Percentiles rank a stretch among this genome's conserved stretches.
Evolutionary conservation across 1,140 invertebrate species (phyloP).

Genomic region (Glossosoma conforme): DNA sequence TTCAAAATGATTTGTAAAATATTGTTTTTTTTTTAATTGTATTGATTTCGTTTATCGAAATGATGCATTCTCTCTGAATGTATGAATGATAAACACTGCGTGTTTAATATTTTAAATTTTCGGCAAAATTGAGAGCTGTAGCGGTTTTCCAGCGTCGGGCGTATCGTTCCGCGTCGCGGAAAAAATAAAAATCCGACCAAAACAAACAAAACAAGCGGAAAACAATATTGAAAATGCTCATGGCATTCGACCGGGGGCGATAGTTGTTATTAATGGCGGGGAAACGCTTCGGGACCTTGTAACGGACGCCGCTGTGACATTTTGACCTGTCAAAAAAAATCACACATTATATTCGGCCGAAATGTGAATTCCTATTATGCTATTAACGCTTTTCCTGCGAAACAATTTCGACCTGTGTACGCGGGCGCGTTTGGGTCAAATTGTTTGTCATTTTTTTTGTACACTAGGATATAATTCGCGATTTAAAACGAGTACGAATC

Average conservation of each 20-base stretch:
- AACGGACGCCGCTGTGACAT: not conserved
- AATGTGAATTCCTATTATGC: not conserved
- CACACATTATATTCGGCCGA: not conserved
- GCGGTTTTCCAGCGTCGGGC: not conserved
- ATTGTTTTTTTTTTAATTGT: not conserved
- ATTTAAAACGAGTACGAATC: too few species aligned
- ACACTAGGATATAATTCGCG: not conserved
- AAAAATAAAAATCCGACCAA: constrained; percentile 5
- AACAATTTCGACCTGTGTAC: not conserved
- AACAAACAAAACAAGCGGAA: constrained; percentile 23
- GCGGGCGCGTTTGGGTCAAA: not conserved
- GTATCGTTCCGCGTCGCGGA: not conserved
- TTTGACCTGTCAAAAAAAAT: constrained; percentile 4
- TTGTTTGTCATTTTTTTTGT: not conserved
- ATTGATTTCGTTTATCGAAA: not conserved
- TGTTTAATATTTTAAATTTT: not conserved
- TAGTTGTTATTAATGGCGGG: constrained; percentile 26
- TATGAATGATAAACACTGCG: not conserved
- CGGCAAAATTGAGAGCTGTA: not conserved
- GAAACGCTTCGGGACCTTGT: not conserved
- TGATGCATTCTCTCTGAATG: not conserved
- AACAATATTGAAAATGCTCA: constrained; percentile 30
- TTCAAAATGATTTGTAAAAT: too few species aligned
- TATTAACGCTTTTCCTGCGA: not conserved
- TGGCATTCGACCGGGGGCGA: constrained; percentile 13